Conservation (phyloP, 2,113 vertebrate genomes). For the Willisornis vidua region DNA sequence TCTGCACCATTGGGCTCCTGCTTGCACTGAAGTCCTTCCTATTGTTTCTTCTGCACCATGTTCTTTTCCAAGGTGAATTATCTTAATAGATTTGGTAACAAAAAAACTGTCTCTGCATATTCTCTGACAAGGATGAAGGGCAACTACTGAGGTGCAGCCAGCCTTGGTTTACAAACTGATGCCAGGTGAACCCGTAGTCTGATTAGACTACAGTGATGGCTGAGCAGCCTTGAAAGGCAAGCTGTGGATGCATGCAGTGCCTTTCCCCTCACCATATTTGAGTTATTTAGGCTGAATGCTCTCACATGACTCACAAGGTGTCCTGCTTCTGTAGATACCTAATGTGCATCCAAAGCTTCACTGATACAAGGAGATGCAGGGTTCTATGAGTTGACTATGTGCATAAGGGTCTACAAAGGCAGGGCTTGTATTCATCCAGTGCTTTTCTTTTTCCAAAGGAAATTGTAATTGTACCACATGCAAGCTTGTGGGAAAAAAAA, state of each 20-base stretch:
- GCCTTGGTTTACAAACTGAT: neutral
- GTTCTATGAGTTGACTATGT: neutral
- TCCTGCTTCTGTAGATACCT: neutral
- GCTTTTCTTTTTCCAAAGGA: neutral
- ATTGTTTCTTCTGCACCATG: neutral
- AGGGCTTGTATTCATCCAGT: neutral
- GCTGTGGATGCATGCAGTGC: neutral
- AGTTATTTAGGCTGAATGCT: neutral
- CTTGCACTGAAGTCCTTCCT: neutral
- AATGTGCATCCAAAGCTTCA: fast-evolving
- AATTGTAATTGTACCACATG: neutral
- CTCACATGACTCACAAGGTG: neutral
- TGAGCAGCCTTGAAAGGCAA: neutral
- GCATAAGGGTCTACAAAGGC: neutral
- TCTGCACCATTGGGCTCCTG: neutral
- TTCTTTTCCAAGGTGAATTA: conserved; percentile 3
- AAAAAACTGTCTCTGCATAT: neutral
- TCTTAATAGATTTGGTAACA: neutral
- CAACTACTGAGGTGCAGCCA: neutral
- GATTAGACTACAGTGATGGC: neutral
- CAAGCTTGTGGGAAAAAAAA: neutral
- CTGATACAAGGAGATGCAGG: neutral
- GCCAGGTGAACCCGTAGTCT: neutral
- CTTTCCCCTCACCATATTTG: neutral
- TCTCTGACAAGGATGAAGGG: neutral